Evolutionary conservation across 2,797 vertebrate species (phyloP), one percentile per base, ranked within the genome.

Genomic region (Premnoplex brunnescens): DNA sequence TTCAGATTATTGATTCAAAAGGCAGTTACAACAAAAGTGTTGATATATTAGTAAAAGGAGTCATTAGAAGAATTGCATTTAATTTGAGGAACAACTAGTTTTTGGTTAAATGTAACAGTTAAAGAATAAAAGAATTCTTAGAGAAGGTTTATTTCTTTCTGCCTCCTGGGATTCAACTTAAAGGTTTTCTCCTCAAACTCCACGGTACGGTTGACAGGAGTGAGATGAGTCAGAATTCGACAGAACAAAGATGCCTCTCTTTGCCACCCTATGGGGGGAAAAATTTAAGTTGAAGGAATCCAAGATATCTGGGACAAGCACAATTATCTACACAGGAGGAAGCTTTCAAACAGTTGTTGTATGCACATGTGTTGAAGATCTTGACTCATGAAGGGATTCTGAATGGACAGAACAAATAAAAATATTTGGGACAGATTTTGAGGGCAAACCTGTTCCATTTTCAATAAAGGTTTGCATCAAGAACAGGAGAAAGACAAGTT

Each of bases 1-100:
- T 89, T 91, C 68, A 85, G 60, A 34, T 73, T 88, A 86, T 89
- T 93, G 62, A 76, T 58, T 91, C 74, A 85, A 77, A 96, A 94
- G 58, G 20, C 60, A 95, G n/a, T 90, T 93, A 91, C 30, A 93
- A 75, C 41, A 84, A 22, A 56, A 83, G 49, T 84, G n/a, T 67
- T 87, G 76, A 39, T 92, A 44, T 73, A 81, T 41, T 82, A 88
- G 34, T 90, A 76, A 94, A 80, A 72, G 17, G 23, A 52, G 14
- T 44, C 9, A 73, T 96, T 94, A 90, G 55, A 85, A 89, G 7
- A 87, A 94, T 82, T 89, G 55, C 13, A 63, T 87, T 74, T 91
- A 62, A 89, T 44, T 94, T 84, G 36, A 34, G 28, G 36, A 85
- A n/a, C 10, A 60, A 37, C 60, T 87, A 60, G 46, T 74, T 94